phyloP scores from a whole-genome alignment of 37 sponge, comb jelly and placozoan species.

The Aphrocallistes beatrix region DNA sequence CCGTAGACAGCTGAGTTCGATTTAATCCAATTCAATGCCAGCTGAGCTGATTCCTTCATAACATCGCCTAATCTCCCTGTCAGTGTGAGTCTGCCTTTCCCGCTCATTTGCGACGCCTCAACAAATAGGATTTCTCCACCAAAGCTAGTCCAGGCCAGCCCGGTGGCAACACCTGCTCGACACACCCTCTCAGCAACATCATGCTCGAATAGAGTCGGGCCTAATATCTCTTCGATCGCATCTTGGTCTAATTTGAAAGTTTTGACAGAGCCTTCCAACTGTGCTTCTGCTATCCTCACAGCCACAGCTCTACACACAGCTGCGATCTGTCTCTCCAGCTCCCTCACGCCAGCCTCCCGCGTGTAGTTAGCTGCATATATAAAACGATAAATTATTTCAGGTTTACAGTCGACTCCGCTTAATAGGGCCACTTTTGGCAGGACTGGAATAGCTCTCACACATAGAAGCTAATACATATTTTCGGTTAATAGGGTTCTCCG shows the following conservation, averaged over 20 bases:
- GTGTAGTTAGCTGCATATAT: constrained; percentile 48
- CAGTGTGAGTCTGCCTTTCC: constrained; percentile 58
- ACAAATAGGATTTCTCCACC: constrained; percentile 85
- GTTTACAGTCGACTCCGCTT: background rate
- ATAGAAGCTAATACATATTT: too few species aligned
- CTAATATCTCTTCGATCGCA: background rate
- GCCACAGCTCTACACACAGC: constrained; percentile 65
- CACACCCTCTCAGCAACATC: constrained; percentile 47
- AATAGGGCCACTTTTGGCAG: too few species aligned
- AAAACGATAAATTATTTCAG: background rate
- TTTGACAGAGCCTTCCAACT: background rate
- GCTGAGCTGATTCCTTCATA: constrained; percentile 80
- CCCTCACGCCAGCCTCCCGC: constrained; percentile 75
- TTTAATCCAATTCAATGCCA: constrained; percentile 75
- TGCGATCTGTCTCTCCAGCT: constrained; percentile 59
- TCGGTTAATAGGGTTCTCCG: too few species aligned
- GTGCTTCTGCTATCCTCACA: constrained; percentile 47
- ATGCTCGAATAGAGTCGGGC: constrained; percentile 49
- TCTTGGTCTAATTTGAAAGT: background rate
- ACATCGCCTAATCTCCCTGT: constrained; percentile 76
- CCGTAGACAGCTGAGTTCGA: constrained; percentile 21
- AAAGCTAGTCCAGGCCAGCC: constrained; percentile 71
- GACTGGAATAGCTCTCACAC: too few species aligned
- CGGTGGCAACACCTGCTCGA: constrained; percentile 61
- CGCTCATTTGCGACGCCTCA: constrained; percentile 69